A percentile compares a stretch with the other conserved stretches of the same genome.
Evolutionary conservation across 2,888 invertebrate genomes (phyloP).

Genomic region (Ectropis crepuscularia): DNA sequence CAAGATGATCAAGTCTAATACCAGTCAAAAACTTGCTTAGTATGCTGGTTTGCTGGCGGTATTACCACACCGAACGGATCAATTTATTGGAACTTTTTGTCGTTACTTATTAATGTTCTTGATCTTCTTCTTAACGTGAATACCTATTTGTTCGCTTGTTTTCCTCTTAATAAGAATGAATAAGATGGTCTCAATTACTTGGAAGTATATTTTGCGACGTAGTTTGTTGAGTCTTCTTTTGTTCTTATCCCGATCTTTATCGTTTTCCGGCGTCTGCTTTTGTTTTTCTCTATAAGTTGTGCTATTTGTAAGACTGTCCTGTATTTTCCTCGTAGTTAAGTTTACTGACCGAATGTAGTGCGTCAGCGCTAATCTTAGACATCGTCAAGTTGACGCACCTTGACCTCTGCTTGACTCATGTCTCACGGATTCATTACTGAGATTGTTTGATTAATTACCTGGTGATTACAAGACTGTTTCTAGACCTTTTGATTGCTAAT

Average conservation of each 20-base stretch:
- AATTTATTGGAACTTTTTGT: too few relatives aligned
- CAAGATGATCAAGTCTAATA: too few relatives aligned
- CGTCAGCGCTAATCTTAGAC: slow-evolving; percentile 76
- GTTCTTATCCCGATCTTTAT: background rate
- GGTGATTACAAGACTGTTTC: slow-evolving; percentile 41
- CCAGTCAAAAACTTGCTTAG: too few relatives aligned
- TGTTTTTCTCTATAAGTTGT: background rate
- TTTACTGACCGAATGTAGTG: slow-evolving; percentile 64
- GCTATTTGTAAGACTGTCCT: background rate
- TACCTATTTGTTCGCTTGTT: too few relatives aligned
- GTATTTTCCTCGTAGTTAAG: slow-evolving; percentile 34
- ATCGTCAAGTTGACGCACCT: slow-evolving; percentile 56
- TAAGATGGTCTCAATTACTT: too few relatives aligned
- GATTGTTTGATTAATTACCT: slow-evolving; percentile 43
- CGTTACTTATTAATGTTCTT: too few relatives aligned
- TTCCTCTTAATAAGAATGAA: too few relatives aligned
- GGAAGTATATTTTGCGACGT: too few relatives aligned
- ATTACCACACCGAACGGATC: too few relatives aligned
- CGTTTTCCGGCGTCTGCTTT: background rate
- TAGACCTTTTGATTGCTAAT: slow-evolving; percentile 32
- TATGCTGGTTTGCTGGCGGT: too few relatives aligned
- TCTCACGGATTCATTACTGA: slow-evolving; percentile 33
- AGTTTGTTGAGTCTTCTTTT: too few relatives aligned
- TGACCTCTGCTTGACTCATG: slow-evolving; percentile 68
- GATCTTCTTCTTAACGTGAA: too few relatives aligned